These are phyloP conservation scores for Etheostoma nigrum DNA, from an alignment of 2,797 vertebrate species.

Conservation along the genomic window DNA sequence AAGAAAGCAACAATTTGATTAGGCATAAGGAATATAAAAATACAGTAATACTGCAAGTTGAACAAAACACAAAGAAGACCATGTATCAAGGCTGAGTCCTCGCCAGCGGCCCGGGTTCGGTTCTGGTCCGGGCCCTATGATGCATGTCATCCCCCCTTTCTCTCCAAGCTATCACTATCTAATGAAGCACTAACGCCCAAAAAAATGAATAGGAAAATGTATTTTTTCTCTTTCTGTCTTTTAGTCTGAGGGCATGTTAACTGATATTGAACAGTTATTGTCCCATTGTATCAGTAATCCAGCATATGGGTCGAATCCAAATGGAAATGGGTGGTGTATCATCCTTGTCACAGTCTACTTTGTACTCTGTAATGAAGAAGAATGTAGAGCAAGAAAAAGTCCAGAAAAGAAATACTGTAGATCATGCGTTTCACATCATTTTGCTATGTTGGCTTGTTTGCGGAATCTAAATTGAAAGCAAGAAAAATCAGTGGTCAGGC, in stretches of 20 bases:
- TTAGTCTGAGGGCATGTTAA: conserved; percentile 2
- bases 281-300: conserved; percentile 6
- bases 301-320: conserved; percentile 4
- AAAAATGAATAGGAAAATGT: not conserved
- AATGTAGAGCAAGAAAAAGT: conserved; percentile 26
- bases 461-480: conserved; percentile 36
- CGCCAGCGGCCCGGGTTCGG: too few relatives aligned
- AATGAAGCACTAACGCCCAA: too few relatives aligned
- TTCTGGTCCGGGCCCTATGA: too few relatives aligned
- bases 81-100: too few relatives aligned
- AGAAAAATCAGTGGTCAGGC: conserved; percentile 48
- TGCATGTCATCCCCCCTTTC: too few relatives aligned
- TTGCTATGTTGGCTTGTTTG: conserved; percentile 41
- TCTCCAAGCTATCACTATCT: too few relatives aligned
- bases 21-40: too few relatives aligned
- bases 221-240: too few relatives aligned
- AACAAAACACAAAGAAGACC: too few relatives aligned
- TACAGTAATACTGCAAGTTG: too few relatives aligned
- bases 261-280: conserved; percentile 28
- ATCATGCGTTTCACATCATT: conserved; percentile 42
- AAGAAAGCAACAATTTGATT: too few relatives aligned
- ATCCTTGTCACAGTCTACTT: conserved; percentile 19
- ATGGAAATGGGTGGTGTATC: not conserved
- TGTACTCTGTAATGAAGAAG: conserved; percentile 31
- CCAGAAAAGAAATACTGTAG: conserved; percentile 5